Conservation (phyloP, 2,888 invertebrate genomes). For the Diarsia brunnea region DNA sequence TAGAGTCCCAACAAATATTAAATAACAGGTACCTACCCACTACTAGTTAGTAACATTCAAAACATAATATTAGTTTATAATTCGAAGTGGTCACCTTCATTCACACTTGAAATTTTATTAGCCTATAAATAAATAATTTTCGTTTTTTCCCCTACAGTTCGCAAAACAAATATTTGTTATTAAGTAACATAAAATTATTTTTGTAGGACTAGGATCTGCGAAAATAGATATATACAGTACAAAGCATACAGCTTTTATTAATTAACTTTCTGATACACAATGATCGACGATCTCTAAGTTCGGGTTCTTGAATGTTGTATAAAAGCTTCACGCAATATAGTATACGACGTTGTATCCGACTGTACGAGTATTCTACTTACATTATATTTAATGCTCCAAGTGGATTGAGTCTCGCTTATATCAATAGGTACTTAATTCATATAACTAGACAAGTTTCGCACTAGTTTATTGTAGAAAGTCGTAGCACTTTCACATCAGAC, state of each 20-base stretch:
- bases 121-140: background rate
- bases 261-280: background rate
- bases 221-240: background rate
- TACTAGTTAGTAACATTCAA: background rate
- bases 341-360: constrained; percentile 1
- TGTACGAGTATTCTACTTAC: constrained; percentile 53
- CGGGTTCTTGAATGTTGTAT: background rate
- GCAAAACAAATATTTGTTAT: background rate
- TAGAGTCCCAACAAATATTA: constrained; percentile 6
- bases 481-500: constrained; percentile 77
- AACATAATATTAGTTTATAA: background rate
- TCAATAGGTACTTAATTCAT: constrained; percentile 66
- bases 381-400: constrained; percentile 44
- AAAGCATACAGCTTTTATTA: background rate
- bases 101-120: background rate
- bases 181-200: background rate
- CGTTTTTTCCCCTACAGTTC: background rate
- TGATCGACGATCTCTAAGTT: background rate
- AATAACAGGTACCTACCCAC: background rate
- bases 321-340: background rate
- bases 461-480: constrained; percentile 80
- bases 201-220: background rate
- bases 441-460: constrained; percentile 61
- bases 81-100: constrained; percentile 13
- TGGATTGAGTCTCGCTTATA: constrained; percentile 49